Conservation (phyloP, 2,113 vertebrate species). For the Notothenia rossii region DNA sequence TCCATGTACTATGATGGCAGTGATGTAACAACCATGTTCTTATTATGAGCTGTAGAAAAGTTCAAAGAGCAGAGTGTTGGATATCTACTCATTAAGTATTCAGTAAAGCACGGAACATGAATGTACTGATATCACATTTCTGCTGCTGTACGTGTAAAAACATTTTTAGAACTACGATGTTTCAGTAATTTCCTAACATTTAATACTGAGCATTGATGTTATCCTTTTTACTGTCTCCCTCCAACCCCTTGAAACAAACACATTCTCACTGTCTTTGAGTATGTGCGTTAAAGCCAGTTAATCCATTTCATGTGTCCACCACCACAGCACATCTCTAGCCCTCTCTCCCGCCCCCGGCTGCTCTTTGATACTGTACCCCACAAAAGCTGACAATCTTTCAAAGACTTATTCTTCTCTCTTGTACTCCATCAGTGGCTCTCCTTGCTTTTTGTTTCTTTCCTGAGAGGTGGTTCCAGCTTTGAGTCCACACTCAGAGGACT, state of each 20-base stretch:
- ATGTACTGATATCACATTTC: not conserved
- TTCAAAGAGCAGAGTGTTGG: constrained; percentile 28
- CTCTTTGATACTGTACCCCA: constrained; percentile 71
- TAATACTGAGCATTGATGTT: not conserved
- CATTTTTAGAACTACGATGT: not conserved
- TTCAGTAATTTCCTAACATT: constrained; percentile 1
- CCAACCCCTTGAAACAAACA: not conserved
- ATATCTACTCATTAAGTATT: constrained; percentile 11
- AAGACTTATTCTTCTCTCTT: constrained; percentile 57
- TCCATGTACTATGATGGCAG: constrained; percentile 16
- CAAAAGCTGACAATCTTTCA: constrained; percentile 74
- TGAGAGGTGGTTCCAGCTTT: constrained; percentile 44
- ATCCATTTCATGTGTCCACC: constrained; percentile 80
- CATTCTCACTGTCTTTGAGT: constrained; percentile 47
- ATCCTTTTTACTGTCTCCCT: constrained; percentile 18
- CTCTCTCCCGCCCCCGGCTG: constrained; percentile 62
- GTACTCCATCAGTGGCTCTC: constrained; percentile 45
- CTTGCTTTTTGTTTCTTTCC: constrained; percentile 31
- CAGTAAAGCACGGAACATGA: not conserved
- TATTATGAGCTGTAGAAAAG: constrained; percentile 1
- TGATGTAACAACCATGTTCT: constrained; percentile 42
- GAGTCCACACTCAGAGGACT: constrained; percentile 50
- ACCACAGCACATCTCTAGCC: constrained; percentile 71
- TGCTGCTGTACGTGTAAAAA: not conserved
- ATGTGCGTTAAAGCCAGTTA: constrained; percentile 53